These are phyloP conservation scores for Aldrovandia affinis DNA, from an alignment of 2,797 vertebrate species.

Conservation along the genomic window DNA sequence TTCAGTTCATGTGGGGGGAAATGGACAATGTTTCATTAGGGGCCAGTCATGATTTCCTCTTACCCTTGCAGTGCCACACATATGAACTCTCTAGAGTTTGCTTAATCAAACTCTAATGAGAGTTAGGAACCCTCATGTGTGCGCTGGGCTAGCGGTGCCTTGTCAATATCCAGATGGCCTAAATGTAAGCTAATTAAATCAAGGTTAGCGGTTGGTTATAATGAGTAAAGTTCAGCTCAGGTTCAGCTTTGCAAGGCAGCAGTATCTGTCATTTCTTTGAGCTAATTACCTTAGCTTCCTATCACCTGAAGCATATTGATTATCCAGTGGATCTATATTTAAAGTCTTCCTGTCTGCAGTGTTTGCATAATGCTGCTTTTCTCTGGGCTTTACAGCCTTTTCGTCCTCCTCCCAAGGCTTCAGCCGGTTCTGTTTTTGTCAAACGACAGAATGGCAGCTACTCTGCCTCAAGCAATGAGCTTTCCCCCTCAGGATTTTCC, in stretches of 20 bases:
- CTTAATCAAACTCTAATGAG: slow-evolving; percentile 1
- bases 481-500: background rate
- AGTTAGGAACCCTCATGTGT: background rate
- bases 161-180: slow-evolving; percentile 4
- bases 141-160: background rate
- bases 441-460: background rate
- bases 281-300: slow-evolving; percentile 6
- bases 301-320: slow-evolving; percentile 14
- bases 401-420: background rate
- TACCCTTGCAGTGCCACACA: background rate
- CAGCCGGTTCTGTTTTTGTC: background rate
- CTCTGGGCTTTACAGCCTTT: no score
- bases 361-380: background rate
- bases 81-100: background rate
- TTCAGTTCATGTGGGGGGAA: background rate
- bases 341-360: background rate
- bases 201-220: background rate
- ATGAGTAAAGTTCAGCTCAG: background rate
- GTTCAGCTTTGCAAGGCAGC: background rate
- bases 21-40: background rate
- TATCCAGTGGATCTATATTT: background rate
- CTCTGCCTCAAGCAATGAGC: background rate
- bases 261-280: background rate
- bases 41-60: background rate
- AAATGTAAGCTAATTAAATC: background rate